phyloP scores from a whole-genome alignment of 92 coral and sea anemone species.

The Epizoanthus stellaris region DNA sequence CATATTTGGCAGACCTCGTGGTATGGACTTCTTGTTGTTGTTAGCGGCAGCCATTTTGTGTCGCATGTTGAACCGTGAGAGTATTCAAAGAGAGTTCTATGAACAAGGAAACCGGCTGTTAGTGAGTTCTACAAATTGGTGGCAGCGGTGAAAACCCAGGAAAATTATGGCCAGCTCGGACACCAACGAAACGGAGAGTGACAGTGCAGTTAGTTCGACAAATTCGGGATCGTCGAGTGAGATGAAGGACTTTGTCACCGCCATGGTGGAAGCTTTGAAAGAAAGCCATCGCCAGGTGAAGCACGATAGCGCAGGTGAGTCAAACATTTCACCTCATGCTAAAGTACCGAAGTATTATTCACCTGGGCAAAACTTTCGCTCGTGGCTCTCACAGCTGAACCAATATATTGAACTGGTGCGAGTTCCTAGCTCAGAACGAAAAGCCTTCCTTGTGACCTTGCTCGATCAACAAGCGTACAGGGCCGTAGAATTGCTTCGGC shows the following conservation, averaged over 20 bases:
- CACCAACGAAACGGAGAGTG: not conserved
- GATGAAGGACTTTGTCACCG: constrained; percentile 35
- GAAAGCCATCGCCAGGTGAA: constrained; percentile 31
- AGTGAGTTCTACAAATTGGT: constrained; percentile 7
- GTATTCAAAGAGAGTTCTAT: too few species aligned
- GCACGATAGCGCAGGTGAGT: constrained; percentile 35
- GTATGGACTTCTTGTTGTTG: constrained; percentile 15
- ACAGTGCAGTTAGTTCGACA: constrained; percentile 26
- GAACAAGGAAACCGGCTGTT: not conserved
- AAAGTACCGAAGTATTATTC: constrained; percentile 36
- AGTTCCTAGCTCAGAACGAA: constrained; percentile 32
- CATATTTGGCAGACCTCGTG: constrained; percentile 18
- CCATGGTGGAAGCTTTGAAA: constrained; percentile 36
- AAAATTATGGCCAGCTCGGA: constrained; percentile 22
- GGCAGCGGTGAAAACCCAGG: constrained; percentile 9
- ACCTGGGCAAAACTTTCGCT: constrained; percentile 45
- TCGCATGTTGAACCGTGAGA: not conserved
- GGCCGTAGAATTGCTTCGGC: constrained; percentile 28
- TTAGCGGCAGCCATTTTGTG: constrained; percentile 20
- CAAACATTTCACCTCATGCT: constrained; percentile 26
- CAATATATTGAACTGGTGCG: constrained; percentile 33
- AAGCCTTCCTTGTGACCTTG: constrained; percentile 21
- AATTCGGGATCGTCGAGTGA: constrained; percentile 12
- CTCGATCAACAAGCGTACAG: constrained; percentile 39
- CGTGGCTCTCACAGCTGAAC: constrained; percentile 34